phyloP scores from a whole-genome alignment of 2,113 vertebrate genomes.

The Lutjanus erythropterus region DNA sequence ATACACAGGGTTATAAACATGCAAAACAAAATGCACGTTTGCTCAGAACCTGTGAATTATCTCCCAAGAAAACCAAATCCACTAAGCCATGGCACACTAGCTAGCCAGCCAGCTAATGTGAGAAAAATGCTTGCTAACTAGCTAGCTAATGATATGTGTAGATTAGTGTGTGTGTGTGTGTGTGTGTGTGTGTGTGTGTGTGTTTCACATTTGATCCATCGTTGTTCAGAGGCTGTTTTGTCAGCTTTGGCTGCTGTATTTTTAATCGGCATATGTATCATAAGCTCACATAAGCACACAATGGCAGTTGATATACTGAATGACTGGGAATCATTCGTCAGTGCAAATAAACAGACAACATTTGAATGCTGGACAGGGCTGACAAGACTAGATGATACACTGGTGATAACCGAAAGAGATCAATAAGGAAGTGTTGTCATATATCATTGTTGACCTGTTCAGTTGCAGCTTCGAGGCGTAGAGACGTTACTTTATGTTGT shows the following conservation, averaged over 20 bases:
- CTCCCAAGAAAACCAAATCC: too few relatives aligned
- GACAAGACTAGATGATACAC: not conserved
- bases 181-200: conserved; percentile 2
- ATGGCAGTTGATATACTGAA: not conserved
- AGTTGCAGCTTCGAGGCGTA: not conserved
- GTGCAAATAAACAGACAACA: conserved; percentile 1
- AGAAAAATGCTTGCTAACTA: too few relatives aligned
- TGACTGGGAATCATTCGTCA: not conserved
- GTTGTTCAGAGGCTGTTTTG: conserved; percentile 8
- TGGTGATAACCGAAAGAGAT: conserved; percentile 10
- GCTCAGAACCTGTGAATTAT: too few relatives aligned
- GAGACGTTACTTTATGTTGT: not conserved
- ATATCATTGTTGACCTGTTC: conserved; percentile 6
- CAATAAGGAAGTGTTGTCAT: not conserved
- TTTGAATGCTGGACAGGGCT: not conserved
- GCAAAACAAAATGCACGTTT: too few relatives aligned
- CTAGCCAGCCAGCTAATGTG: too few relatives aligned
- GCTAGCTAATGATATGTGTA: too few relatives aligned
- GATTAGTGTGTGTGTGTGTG: not conserved
- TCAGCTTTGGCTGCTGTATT: not conserved
- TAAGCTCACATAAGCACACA: conserved; percentile 13
- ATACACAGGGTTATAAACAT: too few relatives aligned
- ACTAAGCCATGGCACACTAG: too few relatives aligned
- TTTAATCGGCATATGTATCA: conserved; percentile 4
- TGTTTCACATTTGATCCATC: conserved; percentile 30